Conservation (phyloP, 2,797 vertebrate species). For the Lerista edwardsae region DNA sequence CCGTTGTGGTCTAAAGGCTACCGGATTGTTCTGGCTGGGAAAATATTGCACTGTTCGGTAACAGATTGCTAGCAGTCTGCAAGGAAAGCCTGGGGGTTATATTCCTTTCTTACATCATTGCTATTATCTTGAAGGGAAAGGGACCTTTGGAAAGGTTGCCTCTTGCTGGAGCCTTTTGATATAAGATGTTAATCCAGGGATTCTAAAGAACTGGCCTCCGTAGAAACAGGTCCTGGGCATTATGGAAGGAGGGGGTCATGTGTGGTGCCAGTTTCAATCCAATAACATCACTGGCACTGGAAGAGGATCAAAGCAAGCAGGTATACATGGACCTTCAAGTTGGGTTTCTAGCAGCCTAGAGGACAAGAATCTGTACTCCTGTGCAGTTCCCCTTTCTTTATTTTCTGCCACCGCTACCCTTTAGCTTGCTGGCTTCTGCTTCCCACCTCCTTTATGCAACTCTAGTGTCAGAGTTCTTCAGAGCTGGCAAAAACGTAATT, state of each 20-base stretch:
- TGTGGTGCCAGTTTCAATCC: background rate
- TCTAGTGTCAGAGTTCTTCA: too few species aligned
- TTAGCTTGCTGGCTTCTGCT: background rate
- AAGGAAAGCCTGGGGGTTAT: slow-evolving; percentile 33
- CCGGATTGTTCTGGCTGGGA: slow-evolving; percentile 12
- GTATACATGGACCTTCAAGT: background rate
- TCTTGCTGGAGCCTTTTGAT: slow-evolving; percentile 46
- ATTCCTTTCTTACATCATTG: slow-evolving; percentile 46
- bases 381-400: background rate
- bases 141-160: slow-evolving; percentile 45
- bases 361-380: background rate
- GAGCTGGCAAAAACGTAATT: background rate
- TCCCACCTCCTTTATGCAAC: background rate
- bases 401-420: background rate
- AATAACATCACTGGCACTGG: slow-evolving; percentile 47
- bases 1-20: slow-evolving; percentile 19
- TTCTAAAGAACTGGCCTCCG: background rate
- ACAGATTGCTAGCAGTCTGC: slow-evolving; percentile 45
- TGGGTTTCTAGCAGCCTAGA: background rate
- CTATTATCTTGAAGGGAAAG: slow-evolving; percentile 23
- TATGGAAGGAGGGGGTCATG: slow-evolving; percentile 47
- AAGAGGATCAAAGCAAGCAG: slow-evolving; percentile 12
- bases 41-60: slow-evolving; percentile 24
- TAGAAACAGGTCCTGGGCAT: background rate
- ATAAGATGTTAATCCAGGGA: background rate